A percentile compares a stretch with the other conserved stretches of the same genome.
Conservation (phyloP, 2,888 invertebrate species). For the Drosophila parthenogenetica region DNA sequence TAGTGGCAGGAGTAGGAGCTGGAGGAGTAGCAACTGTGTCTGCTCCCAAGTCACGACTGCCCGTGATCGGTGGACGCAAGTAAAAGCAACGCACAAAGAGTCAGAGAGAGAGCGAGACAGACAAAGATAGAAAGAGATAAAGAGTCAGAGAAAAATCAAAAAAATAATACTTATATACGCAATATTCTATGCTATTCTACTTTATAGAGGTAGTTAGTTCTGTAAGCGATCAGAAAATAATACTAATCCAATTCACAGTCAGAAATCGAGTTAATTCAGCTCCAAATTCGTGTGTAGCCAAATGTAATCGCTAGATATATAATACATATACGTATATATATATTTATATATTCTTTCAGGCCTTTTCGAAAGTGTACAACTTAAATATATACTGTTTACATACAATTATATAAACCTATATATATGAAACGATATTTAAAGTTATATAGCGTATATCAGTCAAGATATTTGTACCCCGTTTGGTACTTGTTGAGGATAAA, state of each 20-base stretch:
- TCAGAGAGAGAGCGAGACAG: slow-evolving; percentile 16
- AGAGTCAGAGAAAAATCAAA: slow-evolving; percentile 57
- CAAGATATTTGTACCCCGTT: slow-evolving; percentile 13
- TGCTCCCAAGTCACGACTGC: slow-evolving; percentile 54
- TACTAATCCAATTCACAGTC: slow-evolving; percentile 64
- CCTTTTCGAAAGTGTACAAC: slow-evolving; percentile 73
- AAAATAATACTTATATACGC: slow-evolving; percentile 10
- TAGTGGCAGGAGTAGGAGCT: background rate
- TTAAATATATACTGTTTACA: slow-evolving; percentile 57
- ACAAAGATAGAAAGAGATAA: slow-evolving; percentile 18
- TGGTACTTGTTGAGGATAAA: slow-evolving; percentile 14
- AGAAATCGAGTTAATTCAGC: slow-evolving; percentile 38
- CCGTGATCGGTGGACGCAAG: slow-evolving; percentile 67
- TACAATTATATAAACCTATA: slow-evolving; percentile 12
- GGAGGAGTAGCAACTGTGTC: background rate
- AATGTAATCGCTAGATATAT: slow-evolving; percentile 51
- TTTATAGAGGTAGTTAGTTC: slow-evolving; percentile 48
- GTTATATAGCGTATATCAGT: slow-evolving; percentile 32
- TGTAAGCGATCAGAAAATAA: slow-evolving; percentile 11
- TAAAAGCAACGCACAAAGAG: slow-evolving; percentile 43
- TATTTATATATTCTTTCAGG: slow-evolving; percentile 56
- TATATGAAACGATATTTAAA: slow-evolving; percentile 38
- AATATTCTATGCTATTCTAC: slow-evolving; percentile 31
- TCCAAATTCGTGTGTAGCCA: slow-evolving; percentile 73
- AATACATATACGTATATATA: slow-evolving; percentile 16